phyloP scores from a whole-genome alignment of 2,113 vertebrate species.

The Proteles cristata region DNA sequence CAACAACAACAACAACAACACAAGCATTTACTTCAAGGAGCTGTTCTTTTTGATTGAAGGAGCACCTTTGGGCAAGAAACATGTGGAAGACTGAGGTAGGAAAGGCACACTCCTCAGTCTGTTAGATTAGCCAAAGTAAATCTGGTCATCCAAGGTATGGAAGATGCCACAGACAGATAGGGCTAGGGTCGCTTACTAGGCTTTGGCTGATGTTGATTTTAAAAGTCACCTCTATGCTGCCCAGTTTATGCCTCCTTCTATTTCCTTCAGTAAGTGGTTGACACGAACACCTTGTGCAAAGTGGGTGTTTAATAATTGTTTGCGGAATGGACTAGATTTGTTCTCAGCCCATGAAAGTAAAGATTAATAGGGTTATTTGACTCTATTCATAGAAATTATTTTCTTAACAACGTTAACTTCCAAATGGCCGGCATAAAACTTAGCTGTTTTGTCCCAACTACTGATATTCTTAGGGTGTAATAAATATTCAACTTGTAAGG shows the following conservation, averaged over 20 bases:
- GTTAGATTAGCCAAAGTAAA: neutral
- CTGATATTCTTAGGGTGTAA: neutral
- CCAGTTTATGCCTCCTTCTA: neutral
- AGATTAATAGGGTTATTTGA: neutral
- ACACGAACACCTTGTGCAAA: neutral
- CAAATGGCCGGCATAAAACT: neutral
- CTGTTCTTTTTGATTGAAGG: neutral
- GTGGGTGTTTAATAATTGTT: neutral
- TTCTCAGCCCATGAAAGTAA: neutral
- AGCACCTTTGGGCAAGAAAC: neutral
- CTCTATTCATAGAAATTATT: constrained; percentile 1
- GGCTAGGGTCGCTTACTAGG: neutral
- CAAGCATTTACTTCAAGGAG: neutral
- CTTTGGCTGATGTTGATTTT: neutral
- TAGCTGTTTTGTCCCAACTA: neutral
- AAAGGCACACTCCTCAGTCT: neutral
- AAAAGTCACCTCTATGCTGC: neutral
- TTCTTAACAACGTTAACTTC: constrained; percentile 34
- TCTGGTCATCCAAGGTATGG: neutral
- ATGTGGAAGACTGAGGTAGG: neutral
- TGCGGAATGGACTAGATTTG: neutral
- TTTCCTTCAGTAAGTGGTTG: neutral
- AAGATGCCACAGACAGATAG: neutral
- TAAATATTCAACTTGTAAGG: neutral
- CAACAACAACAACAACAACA: no score